These are phyloP conservation scores for Cyphomyrus discorhynchus DNA, from an alignment of 2,113 vertebrate genomes.

Conservation along the genomic window DNA sequence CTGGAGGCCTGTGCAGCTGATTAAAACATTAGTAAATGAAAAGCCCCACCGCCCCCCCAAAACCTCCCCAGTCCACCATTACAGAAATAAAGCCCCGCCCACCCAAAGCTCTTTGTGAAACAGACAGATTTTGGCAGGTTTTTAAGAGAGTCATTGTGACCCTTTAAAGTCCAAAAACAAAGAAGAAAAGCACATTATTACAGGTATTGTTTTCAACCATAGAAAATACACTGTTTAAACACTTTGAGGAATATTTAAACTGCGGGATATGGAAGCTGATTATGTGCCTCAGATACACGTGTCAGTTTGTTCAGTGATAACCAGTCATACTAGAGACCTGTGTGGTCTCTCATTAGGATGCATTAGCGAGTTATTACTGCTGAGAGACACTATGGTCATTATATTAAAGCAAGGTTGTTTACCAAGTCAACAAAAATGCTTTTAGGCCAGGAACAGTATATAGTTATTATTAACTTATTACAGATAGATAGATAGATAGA, in stretches of 20 bases:
- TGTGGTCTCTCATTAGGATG: not conserved
- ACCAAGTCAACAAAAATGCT: not conserved
- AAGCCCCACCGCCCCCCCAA: not conserved
- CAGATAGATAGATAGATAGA: not conserved
- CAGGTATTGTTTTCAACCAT: not conserved
- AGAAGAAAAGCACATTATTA: not conserved
- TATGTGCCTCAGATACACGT: not conserved
- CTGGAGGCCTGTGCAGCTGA: conserved; percentile 10
- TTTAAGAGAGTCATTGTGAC: not conserved
- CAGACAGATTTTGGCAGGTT: not conserved
- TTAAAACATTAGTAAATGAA: conserved; percentile 22
- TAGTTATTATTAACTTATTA: not conserved
- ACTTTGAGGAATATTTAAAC: not conserved
- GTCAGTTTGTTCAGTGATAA: not conserved
- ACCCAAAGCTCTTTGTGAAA: not conserved
- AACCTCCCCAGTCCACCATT: not conserved
- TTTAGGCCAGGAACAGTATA: not conserved
- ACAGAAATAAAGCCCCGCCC: not conserved
- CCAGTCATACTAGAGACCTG: not conserved
- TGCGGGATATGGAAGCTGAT: not conserved
- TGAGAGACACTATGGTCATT: not conserved
- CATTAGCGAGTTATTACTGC: not conserved
- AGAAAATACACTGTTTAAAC: not conserved
- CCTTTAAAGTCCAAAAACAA: not conserved
- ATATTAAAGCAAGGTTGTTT: not conserved